These are phyloP conservation scores for Lycopodina hypogea DNA, from an alignment of 37 sponge, comb jelly and placozoan genomes.

Conservation along the genomic window DNA sequence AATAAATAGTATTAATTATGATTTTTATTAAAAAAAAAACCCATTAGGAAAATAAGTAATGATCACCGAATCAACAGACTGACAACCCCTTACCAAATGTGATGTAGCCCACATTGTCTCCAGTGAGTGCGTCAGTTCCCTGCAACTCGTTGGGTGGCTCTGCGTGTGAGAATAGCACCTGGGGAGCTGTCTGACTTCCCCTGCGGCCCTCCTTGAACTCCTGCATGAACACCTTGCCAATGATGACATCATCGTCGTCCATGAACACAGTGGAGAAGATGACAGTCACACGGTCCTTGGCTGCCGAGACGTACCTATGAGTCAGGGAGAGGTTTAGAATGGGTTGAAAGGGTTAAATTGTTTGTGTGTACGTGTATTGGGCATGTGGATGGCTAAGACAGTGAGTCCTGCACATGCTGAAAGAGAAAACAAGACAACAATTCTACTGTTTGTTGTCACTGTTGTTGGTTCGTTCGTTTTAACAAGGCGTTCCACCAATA, in stretches of 20 bases:
- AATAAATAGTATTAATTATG: too few species aligned
- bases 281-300: conserved; percentile 94
- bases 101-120: conserved; percentile 94
- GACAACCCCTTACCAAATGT: conserved; percentile 75
- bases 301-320: conserved; percentile 87
- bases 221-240: conserved; percentile 98
- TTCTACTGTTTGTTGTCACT: too few species aligned
- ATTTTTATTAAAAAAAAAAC: too few species aligned
- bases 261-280: conserved; percentile 95
- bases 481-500: too few species aligned
- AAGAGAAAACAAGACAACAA: not conserved
- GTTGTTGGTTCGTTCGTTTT: too few species aligned
- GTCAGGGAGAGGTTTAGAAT: too few species aligned
- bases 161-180: conserved; percentile 88
- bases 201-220: conserved; percentile 94
- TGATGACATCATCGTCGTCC: conserved; percentile 94
- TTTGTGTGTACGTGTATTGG: not conserved
- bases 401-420: not conserved
- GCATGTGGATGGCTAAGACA: not conserved
- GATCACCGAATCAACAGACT: too few species aligned
- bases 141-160: conserved; percentile 93
- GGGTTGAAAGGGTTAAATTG: not conserved
- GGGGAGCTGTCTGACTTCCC: conserved; percentile 88
- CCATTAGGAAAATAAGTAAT: too few species aligned
- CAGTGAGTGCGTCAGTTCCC: conserved; percentile 81